phyloP scores from a whole-genome alignment of 2,113 vertebrate genomes.

The Malurus alboscapulatus region DNA sequence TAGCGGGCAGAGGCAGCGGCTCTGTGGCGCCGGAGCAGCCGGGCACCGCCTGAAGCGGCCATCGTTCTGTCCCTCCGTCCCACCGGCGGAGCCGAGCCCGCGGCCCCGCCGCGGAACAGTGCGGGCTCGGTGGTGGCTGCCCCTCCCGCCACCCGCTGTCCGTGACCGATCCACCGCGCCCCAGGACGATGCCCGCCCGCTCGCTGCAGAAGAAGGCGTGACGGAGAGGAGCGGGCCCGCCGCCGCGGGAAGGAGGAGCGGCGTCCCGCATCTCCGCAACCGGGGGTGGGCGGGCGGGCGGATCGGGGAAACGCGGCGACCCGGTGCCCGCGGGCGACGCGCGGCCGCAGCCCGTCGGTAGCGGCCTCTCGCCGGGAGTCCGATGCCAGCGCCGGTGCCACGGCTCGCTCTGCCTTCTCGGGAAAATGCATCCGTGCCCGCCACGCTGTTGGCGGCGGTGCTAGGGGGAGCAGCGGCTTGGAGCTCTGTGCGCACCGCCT shows the following conservation, averaged over 20 bases:
- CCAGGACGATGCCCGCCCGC: slow-evolving; percentile 17
- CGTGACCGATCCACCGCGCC: background rate
- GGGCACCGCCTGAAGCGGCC: background rate
- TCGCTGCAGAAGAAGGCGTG: background rate
- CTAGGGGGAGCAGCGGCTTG: too few species aligned
- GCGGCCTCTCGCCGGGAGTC: too few species aligned
- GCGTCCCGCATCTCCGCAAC: background rate
- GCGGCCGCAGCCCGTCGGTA: too few species aligned
- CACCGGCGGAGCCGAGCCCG: background rate
- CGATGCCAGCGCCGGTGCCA: too few species aligned
- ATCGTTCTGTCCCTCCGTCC: background rate
- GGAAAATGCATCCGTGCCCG: too few species aligned
- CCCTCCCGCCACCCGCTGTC: background rate
- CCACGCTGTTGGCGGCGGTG: too few species aligned
- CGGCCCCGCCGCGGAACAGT: background rate
- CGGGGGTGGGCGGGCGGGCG: background rate
- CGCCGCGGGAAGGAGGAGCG: slow-evolving; percentile 1
- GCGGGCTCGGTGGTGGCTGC: background rate
- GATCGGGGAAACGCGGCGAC: background rate
- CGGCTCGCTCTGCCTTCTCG: too few species aligned
- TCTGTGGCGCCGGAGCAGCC: background rate
- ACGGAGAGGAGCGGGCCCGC: background rate
- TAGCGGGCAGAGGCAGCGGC: background rate
- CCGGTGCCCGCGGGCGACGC: too few species aligned
- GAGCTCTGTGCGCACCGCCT: background rate